These are phyloP conservation scores for Tenebrio molitor DNA, from an alignment of 1,140 invertebrate genomes.

Conservation along the genomic window DNA sequence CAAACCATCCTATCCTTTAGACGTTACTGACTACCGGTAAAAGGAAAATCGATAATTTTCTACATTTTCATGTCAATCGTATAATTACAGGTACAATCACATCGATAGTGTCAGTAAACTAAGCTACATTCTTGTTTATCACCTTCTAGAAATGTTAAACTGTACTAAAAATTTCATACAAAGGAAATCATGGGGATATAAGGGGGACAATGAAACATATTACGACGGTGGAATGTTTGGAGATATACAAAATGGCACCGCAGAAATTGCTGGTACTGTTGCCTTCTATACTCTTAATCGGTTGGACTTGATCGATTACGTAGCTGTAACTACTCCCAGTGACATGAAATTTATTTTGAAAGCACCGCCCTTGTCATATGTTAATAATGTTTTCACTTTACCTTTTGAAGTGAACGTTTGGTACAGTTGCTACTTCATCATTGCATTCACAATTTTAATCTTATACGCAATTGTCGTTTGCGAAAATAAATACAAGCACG, in stretches of 20 bases:
- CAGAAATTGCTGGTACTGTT: conserved; percentile 66
- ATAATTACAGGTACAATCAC: conserved; percentile 66
- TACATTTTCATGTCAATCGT: background rate
- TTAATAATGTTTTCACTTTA: conserved; percentile 74
- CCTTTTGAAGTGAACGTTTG: conserved; percentile 73
- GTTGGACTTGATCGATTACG: conserved; percentile 70
- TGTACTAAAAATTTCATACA: conserved; percentile 68
- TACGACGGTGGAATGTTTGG: conserved; percentile 72
- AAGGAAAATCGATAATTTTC: too few relatives aligned
- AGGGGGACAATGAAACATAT: conserved; percentile 43
- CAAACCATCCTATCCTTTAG: background rate
- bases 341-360: conserved; percentile 73
- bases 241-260: conserved; percentile 49
- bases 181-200: conserved; percentile 68
- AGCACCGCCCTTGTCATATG: conserved; percentile 73
- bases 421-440: conserved; percentile 67
- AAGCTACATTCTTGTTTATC: conserved; percentile 69
- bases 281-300: conserved; percentile 71
- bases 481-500: conserved; percentile 47
- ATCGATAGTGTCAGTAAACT: conserved; percentile 72
- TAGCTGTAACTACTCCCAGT: conserved; percentile 70
- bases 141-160: conserved; percentile 69
- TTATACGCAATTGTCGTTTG: conserved; percentile 51
- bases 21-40: conserved; percentile 15
- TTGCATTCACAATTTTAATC: conserved; percentile 42